Percentiles rank a stretch among this genome's conserved stretches.
Evolutionary conservation across 2,113 vertebrate species (phyloP).

Genomic region (Siniperca knerii): DNA sequence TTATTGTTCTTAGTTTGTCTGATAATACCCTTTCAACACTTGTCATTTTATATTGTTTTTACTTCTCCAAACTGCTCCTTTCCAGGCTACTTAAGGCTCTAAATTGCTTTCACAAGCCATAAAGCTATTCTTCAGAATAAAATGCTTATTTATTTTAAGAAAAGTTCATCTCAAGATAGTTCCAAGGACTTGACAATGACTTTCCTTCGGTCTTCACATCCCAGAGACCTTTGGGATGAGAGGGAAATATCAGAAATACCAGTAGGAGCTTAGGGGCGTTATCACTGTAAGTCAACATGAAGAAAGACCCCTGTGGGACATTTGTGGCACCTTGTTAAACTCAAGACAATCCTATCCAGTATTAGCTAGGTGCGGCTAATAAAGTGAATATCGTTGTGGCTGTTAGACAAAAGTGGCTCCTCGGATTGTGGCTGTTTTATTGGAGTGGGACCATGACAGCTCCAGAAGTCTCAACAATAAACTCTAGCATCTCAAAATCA

Average conservation of each 20-base stretch:
- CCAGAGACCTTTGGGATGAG: background rate
- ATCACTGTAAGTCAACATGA: background rate
- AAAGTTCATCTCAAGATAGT: background rate
- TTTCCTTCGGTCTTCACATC: background rate
- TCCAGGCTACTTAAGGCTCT: background rate
- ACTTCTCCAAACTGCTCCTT: background rate
- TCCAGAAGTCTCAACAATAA: slow-evolving; percentile 22
- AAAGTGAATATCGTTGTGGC: background rate
- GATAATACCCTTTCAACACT: too few species aligned
- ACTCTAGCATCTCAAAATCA: slow-evolving; percentile 3
- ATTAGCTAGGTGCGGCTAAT: background rate
- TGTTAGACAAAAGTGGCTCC: background rate
- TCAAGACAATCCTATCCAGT: background rate
- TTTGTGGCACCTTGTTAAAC: background rate
- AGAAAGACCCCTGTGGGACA: background rate
- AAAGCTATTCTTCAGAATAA: background rate
- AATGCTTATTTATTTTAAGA: background rate
- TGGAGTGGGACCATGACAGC: slow-evolving; percentile 9
- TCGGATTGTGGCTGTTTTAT: slow-evolving; percentile 6
- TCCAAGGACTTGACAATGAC: background rate
- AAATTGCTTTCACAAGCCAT: background rate
- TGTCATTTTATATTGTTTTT: background rate
- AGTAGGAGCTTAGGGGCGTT: background rate
- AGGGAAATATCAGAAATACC: background rate
- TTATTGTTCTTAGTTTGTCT: too few species aligned